A percentile compares a stretch with the other conserved stretches of the same genome.
phyloP scores from a whole-genome alignment of 2,888 invertebrate species.

The Drosophila subsilvestris region DNA sequence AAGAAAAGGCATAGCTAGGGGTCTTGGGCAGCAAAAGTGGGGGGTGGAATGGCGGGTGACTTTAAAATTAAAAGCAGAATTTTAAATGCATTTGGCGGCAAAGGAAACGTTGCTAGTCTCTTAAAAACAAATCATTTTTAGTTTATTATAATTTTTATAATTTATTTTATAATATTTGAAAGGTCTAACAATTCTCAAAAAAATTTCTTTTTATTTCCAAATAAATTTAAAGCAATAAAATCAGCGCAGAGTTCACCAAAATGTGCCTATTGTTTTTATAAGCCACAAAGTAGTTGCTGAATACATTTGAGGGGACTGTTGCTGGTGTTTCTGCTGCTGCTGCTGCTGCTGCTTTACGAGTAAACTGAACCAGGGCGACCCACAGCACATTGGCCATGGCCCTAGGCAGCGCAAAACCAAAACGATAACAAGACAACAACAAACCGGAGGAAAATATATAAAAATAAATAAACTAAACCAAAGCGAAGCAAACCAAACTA shows the following conservation, averaged over 20 bases:
- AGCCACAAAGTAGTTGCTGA: neutral
- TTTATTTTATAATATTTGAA: no score
- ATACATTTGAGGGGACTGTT: neutral
- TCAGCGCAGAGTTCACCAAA: neutral
- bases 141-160: no score
- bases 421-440: slow-evolving; percentile 53
- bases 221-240: neutral
- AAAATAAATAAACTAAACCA: slow-evolving; percentile 65
- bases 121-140: no score
- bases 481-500: slow-evolving; percentile 15
- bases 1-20: slow-evolving; percentile 30
- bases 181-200: no score
- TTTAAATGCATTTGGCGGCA: no score
- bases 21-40: neutral
- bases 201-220: neutral
- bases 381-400: slow-evolving; percentile 8
- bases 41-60: neutral
- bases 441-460: slow-evolving; percentile 43
- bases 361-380: slow-evolving; percentile 3
- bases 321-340: slow-evolving; percentile 16
- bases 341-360: slow-evolving; percentile 3
- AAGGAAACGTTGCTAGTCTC: no score
- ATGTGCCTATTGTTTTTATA: no score
- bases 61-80: no score
- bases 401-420: slow-evolving; percentile 19